Conservation (phyloP, 2,888 invertebrate species). For the Lasioglossum calceatum region DNA sequence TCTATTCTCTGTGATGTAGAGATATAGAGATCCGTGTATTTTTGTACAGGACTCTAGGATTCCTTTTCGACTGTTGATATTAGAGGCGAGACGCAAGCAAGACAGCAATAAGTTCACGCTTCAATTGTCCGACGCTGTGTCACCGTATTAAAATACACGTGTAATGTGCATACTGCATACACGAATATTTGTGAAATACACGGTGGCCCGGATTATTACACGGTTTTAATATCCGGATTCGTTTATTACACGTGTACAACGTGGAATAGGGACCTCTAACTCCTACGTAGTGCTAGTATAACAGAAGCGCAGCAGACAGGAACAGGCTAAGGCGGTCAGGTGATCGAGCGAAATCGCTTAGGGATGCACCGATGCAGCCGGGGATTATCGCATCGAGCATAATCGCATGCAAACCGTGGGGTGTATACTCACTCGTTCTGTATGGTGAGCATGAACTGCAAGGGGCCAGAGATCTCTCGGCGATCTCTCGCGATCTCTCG, state of each 20-base stretch:
- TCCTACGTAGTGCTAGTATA: neutral
- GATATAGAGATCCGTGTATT: no score
- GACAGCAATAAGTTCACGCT: no score
- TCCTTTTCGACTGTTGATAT: neutral
- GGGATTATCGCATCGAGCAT: neutral
- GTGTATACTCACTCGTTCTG: conserved; percentile 74
- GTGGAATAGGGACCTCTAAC: neutral
- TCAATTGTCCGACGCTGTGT: no score
- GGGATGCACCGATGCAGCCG: conserved; percentile 23
- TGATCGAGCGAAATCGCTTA: neutral
- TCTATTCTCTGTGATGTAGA: no score
- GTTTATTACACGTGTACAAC: neutral
- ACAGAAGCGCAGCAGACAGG: neutral
- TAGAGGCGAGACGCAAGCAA: neutral
- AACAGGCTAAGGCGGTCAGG: neutral
- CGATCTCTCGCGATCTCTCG: conserved; percentile 59
- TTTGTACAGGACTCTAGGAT: neutral
- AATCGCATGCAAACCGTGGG: conserved; percentile 51
- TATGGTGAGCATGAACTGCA: conserved; percentile 76
- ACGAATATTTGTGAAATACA: neutral
- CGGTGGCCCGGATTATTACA: no score
- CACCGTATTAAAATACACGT: neutral
- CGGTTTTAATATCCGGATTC: no score
- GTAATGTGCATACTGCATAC: neutral
- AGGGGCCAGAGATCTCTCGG: conserved; percentile 44